Base-by-base conservation (phyloP, 2,888 invertebrate species). In the Notocelia uddmanniana region DNA sequence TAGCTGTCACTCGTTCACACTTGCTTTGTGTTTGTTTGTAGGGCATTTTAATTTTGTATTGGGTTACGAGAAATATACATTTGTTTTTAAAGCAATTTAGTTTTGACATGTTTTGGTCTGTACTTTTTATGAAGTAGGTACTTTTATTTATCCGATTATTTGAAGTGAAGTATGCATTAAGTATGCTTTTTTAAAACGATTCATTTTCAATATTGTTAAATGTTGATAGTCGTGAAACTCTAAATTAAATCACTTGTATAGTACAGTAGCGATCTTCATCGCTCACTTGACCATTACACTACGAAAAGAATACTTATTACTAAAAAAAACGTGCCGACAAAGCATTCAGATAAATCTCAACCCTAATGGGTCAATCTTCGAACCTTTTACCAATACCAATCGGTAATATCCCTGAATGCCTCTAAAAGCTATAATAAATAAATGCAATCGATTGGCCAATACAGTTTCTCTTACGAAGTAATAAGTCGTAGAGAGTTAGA, bases 1-100 rank as follows among this genome's bases (percentile, higher is more conserved):
- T 83, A 87, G 78, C 84, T 88, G 91, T 91, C 91, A 89, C 85
- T 88, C 85, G 85, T 76, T 85, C 88, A 83, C 86, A 84, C 81
- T 84, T 77, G 82, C 77, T 76, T 76, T 72, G 60, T 69, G 64
- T 59, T 75, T 78, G 82, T 81, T 83, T 82, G 80, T 80, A 58
- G 37, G 60, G 52, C 48, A 50, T 57, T 55, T 64, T 63, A 57
- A 57, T 57, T 69, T 69, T 55, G 55, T 63, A 63, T 63, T 54
- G 19, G 60, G 58, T 68, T 59, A 68, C 59, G 50, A 21, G 63
- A 21, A 37, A 52, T 50, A 50, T 50, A 54, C n/a, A 64, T 54
- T 64, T 37, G 21, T 21, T 34, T 64, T 64, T 52, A 45, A 18
- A 50, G 37, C 23, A 64, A 52, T 52, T 52, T 13, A 13, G 8